Conservation (phyloP, 2,113 vertebrate species). For the Lates calcarifer region DNA sequence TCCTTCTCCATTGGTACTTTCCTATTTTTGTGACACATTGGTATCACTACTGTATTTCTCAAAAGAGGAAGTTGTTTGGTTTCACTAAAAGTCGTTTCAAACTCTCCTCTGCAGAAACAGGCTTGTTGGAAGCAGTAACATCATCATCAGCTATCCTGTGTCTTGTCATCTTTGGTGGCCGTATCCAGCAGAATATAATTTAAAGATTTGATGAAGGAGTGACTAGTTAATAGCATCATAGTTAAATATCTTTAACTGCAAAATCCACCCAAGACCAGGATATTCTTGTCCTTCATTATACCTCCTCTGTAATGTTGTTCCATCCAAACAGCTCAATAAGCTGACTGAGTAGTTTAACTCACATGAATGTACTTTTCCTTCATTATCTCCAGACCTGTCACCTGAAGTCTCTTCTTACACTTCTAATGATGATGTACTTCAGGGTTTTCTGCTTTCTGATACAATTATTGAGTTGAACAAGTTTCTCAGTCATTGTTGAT, state of each 20-base stretch:
- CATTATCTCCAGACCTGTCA: not conserved
- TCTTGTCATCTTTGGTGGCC: not conserved
- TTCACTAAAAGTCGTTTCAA: not conserved
- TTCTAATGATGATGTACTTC: not conserved
- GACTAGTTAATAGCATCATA: not conserved
- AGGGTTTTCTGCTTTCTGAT: not conserved
- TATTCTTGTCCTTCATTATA: not conserved
- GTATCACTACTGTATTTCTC: not conserved
- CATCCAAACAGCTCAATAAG: constrained; percentile 38
- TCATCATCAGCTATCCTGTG: not conserved
- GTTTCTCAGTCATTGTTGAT: constrained; percentile 8
- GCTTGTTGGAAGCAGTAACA: not conserved
- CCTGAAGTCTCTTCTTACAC: not conserved
- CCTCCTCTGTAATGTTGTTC: constrained; percentile 27
- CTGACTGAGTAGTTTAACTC: constrained; percentile 8
- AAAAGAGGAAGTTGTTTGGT: not conserved
- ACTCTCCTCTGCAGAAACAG: not conserved
- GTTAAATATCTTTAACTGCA: not conserved
- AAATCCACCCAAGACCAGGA: not conserved
- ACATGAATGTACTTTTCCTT: constrained; percentile 11
- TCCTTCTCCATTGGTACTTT: not conserved
- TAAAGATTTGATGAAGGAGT: not conserved
- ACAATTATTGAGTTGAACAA: constrained; percentile 2
- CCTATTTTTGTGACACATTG: not conserved
- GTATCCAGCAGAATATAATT: not conserved